Percentiles rank a stretch among this genome's conserved stretches.
phyloP scores from a whole-genome alignment of 2,888 invertebrate genomes.

The Helobdella robusta region DNA sequence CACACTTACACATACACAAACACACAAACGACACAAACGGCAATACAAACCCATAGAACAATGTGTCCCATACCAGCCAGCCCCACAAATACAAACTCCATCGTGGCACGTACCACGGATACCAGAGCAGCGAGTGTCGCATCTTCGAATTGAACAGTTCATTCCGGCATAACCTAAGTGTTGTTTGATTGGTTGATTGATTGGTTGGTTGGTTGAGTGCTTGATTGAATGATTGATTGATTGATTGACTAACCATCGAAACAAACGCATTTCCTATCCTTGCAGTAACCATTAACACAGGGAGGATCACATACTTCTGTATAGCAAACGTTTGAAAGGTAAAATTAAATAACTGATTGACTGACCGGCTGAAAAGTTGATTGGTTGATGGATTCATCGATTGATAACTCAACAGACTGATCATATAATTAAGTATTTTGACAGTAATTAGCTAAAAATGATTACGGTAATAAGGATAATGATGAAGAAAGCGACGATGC shows the following conservation, averaged over 20 bases:
- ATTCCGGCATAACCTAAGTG: conserved; percentile 76
- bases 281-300: conserved; percentile 86
- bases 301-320: conserved; percentile 83
- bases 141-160: conserved; percentile 77
- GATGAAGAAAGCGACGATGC: no score
- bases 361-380: no score
- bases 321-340: background rate
- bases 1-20: no score
- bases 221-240: no score
- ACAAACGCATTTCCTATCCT: conserved; percentile 81
- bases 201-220: no score
- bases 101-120: conserved; percentile 96
- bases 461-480: no score
- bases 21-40: no score
- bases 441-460: no score
- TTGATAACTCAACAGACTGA: no score
- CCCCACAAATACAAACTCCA: conserved; percentile 89
- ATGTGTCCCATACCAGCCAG: conserved; percentile 96
- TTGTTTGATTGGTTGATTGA: no score
- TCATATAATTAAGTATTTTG: no score
- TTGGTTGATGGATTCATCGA: no score
- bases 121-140: conserved; percentile 66
- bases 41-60: conserved; percentile 77
- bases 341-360: background rate
- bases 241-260: conserved; percentile 50